Conservation (phyloP, 2,113 vertebrate species). For the Meles meles region DNA sequence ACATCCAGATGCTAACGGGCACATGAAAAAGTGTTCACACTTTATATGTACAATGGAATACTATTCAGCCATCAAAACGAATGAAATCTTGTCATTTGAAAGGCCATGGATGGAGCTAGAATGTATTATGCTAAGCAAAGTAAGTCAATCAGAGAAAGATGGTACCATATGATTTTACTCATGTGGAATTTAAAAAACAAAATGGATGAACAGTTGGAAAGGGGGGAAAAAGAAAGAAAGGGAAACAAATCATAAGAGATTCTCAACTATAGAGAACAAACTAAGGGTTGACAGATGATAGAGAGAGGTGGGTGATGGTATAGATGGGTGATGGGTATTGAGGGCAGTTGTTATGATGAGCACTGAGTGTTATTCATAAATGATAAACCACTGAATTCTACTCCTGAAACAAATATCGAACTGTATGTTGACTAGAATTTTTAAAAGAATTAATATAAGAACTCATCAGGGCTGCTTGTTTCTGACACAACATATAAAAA, state of each 20-base stretch:
- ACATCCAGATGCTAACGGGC: too few species aligned
- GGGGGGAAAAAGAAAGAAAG: background rate
- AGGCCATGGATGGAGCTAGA: background rate
- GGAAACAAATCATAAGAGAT: background rate
- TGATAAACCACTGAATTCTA: background rate
- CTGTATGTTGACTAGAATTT: background rate
- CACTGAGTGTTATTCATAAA: background rate
- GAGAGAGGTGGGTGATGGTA: background rate
- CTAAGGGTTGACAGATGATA: too few species aligned
- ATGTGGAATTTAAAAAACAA: background rate
- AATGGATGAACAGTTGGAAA: background rate
- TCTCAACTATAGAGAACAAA: too few species aligned
- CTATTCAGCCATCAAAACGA: background rate
- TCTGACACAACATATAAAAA: conserved; percentile 45
- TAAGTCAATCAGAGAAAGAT: background rate
- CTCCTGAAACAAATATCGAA: background rate
- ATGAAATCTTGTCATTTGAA: background rate
- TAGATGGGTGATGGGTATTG: background rate
- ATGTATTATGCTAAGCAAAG: background rate
- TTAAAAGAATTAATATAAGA: conserved; percentile 6
- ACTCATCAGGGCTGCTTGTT: conserved; percentile 7
- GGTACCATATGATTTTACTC: background rate
- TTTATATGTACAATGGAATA: background rate
- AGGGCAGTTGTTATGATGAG: background rate
- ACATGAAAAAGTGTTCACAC: too few species aligned